Evolutionary conservation across 2,797 vertebrate species (phyloP), one percentile per base, ranked within the genome.

Genomic region (Amazona finschi): DNA sequence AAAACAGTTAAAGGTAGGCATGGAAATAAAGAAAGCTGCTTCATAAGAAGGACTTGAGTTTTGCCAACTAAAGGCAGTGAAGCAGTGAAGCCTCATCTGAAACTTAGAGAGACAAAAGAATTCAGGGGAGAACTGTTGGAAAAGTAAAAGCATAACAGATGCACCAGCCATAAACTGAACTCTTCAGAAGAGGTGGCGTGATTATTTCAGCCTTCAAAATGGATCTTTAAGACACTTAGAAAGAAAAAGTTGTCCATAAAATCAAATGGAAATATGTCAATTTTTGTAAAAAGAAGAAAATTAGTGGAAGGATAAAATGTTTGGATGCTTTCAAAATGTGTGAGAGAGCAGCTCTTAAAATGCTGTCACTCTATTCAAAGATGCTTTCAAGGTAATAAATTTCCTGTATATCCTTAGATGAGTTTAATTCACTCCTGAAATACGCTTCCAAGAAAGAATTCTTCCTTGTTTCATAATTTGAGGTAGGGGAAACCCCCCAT

Each of bases 401-500:
- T 50, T 77, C 25, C 25, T 53, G 11, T 18, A 21, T 55, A 10
- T 6, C 44, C 16, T 84, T 77, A 11, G 21, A 74, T 80, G 14
- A 43, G 4, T 50, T 81, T 47, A 74, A 50, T 33, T 22, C 3
- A 41, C 65, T 72, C 19, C 43, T 82, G 58, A 87, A 90, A 71
- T 49, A 33, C 5, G 12, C 11, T 62, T 73, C 11, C 27, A 65
- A 74, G 30, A 58, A 15, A 18, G 6, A 47, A 28, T 64, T 78
- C 10, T 67, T 78, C 30, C 6, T 3, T 8, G 1, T 73, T 77
- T 88, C 36, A 28, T 61, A 67, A 41, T 28, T 74, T 36, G 8
- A 15, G 11, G 44, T 5, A 3, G 4, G 4, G 11, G 2, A 13
- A 24, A 19, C 0, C 0, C 6, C 8, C 33, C 20, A 27, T 38